A percentile compares a stretch with the other conserved stretches of the same genome.
These are phyloP conservation scores for Melieria crassipennis DNA, from an alignment of 2,888 invertebrate genomes.

Conservation along the genomic window DNA sequence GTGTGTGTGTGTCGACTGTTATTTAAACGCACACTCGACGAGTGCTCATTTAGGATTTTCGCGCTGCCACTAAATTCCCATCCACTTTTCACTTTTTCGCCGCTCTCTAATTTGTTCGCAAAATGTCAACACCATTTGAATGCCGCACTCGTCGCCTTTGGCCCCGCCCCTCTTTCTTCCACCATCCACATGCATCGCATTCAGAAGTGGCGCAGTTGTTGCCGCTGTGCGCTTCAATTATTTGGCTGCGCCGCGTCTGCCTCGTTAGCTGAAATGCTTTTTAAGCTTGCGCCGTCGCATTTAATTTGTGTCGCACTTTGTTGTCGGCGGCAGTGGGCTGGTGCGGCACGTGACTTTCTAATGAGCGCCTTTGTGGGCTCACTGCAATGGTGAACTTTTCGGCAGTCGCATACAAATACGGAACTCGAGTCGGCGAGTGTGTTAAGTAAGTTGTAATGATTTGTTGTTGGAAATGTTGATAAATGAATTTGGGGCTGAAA, in stretches of 20 bases:
- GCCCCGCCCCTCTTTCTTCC: background rate
- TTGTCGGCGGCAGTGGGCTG: background rate
- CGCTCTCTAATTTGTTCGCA: background rate
- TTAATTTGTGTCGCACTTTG: background rate
- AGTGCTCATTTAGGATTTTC: background rate
- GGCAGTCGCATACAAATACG: background rate
- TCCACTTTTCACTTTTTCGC: background rate
- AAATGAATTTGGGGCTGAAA: too few species aligned
- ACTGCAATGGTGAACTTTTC: background rate
- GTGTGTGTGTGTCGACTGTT: too few species aligned
- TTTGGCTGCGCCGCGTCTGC: too few species aligned
- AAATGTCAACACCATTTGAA: background rate
- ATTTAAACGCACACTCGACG: background rate
- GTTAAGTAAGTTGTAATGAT: conserved; percentile 31
- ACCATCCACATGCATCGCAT: too few species aligned
- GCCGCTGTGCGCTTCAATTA: too few species aligned
- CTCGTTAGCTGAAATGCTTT: background rate
- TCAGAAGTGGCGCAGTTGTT: too few species aligned
- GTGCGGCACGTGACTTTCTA: conserved; percentile 29
- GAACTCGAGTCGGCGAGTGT: background rate
- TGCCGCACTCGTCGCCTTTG: background rate
- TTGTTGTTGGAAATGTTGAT: conserved; percentile 19
- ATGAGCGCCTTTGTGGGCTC: conserved; percentile 29
- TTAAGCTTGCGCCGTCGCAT: background rate
- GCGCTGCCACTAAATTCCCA: conserved; percentile 1